phyloP scores from a whole-genome alignment of 2,888 invertebrate species.

The Acanthosepion esculentum region DNA sequence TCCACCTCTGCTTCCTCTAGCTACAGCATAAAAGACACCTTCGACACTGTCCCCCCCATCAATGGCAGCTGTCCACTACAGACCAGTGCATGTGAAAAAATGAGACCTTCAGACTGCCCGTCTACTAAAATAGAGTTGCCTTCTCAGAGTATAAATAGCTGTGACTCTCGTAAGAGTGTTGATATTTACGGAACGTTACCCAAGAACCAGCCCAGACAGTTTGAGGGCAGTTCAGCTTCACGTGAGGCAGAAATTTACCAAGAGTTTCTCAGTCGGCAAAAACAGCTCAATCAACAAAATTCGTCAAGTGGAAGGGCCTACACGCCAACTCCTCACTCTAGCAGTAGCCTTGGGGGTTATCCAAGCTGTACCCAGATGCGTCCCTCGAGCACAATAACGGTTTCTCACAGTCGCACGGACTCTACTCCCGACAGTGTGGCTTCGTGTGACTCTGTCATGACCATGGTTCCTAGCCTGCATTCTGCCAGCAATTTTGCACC shows the following conservation, averaged over 20 bases:
- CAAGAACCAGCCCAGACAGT: slow-evolving; percentile 58
- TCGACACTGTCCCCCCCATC: neutral
- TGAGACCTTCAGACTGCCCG: slow-evolving; percentile 49
- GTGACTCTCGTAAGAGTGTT: slow-evolving; percentile 51
- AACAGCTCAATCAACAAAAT: slow-evolving; percentile 50
- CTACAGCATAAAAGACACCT: slow-evolving; percentile 24
- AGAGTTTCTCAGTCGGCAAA: slow-evolving; percentile 64
- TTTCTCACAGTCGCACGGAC: slow-evolving; percentile 34
- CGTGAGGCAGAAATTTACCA: slow-evolving; percentile 64
- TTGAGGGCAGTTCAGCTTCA: slow-evolving; percentile 56
- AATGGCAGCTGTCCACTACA: neutral
- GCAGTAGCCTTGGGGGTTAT: neutral
- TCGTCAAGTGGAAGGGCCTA: neutral
- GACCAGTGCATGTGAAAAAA: neutral
- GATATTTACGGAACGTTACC: slow-evolving; percentile 67
- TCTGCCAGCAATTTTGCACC: neutral
- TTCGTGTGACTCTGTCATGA: slow-evolving; percentile 15
- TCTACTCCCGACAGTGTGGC: neutral
- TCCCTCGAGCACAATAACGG: neutral
- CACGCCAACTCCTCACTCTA: neutral
- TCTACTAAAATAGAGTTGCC: slow-evolving; percentile 53
- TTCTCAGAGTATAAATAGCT: slow-evolving; percentile 49
- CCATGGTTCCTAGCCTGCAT: neutral
- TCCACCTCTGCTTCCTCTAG: slow-evolving; percentile 42
- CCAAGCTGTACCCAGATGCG: neutral